These are phyloP conservation scores for Sepiola atlantica DNA, from an alignment of 2,888 invertebrate species.

Conservation along the genomic window DNA sequence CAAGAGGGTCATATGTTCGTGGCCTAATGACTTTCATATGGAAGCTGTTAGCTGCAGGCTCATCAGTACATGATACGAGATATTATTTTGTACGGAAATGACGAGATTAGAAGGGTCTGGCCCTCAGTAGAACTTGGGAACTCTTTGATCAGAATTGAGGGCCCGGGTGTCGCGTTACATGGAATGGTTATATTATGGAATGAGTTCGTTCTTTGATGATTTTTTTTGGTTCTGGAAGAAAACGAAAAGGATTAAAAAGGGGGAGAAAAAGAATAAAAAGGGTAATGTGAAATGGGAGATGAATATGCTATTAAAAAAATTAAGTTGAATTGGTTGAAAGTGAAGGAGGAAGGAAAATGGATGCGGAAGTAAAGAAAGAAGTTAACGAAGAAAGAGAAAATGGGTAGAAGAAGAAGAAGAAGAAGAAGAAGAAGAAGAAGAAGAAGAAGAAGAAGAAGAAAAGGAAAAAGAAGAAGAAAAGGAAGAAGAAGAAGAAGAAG, in stretches of 20 bases:
- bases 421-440: background rate
- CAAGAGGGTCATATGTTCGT: no score
- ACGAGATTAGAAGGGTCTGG: no score
- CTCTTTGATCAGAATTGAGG: no score
- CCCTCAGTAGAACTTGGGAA: no score
- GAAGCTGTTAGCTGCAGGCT: no score
- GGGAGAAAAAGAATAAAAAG: background rate
- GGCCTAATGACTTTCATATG: no score
- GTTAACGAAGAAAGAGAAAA: background rate
- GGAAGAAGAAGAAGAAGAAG: background rate
- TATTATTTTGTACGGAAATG: no score
- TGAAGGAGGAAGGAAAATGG: background rate
- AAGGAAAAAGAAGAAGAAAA: background rate
- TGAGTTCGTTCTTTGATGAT: no score
- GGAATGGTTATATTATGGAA: no score
- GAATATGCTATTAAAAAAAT: background rate
- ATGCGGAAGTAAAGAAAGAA: background rate
- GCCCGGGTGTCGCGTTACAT: no score
- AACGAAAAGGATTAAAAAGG: no score
- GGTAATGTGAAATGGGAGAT: background rate
- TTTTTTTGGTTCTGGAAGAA: background rate
- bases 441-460: background rate
- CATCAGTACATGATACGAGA: no score
- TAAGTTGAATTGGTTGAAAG: background rate
- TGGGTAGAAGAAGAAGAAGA: background rate